phyloP scores from a whole-genome alignment of 1,140 invertebrate species.

The Heliconius hewitsoni region DNA sequence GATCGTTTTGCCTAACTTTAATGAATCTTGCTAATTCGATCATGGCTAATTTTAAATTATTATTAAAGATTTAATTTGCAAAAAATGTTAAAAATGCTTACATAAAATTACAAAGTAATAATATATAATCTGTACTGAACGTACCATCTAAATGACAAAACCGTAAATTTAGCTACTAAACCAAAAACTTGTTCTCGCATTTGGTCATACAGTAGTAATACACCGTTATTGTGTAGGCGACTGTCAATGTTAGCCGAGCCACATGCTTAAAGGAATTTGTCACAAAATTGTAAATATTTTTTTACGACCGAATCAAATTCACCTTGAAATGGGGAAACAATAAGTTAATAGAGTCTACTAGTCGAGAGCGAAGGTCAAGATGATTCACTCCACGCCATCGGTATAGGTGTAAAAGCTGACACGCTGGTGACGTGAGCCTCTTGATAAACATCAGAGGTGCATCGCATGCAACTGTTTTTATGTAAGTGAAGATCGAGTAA shows the following conservation, averaged over 20 bases:
- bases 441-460: constrained; percentile 33
- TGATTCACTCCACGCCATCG: constrained; percentile 39
- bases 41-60: not conserved
- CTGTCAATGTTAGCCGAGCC: constrained; percentile 29
- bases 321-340: constrained; percentile 31
- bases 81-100: not conserved
- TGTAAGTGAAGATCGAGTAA: constrained; percentile 64
- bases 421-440: constrained; percentile 40
- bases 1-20: not conserved
- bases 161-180: not conserved
- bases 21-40: not conserved
- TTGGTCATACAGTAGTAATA: constrained; percentile 62
- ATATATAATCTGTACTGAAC: not conserved
- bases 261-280: constrained; percentile 14
- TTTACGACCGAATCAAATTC: not conserved
- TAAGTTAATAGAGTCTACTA: constrained; percentile 27
- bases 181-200: constrained; percentile 69
- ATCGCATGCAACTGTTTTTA: constrained; percentile 44
- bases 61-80: not conserved
- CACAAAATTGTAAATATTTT: constrained; percentile 2
- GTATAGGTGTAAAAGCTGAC: constrained; percentile 33
- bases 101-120: not conserved
- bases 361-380: constrained; percentile 51
- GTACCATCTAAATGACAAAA: not conserved
- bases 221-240: constrained; percentile 70